These are phyloP conservation scores for Potamilus streckersoni DNA, from an alignment of 1,140 invertebrate genomes.

Conservation along the genomic window DNA sequence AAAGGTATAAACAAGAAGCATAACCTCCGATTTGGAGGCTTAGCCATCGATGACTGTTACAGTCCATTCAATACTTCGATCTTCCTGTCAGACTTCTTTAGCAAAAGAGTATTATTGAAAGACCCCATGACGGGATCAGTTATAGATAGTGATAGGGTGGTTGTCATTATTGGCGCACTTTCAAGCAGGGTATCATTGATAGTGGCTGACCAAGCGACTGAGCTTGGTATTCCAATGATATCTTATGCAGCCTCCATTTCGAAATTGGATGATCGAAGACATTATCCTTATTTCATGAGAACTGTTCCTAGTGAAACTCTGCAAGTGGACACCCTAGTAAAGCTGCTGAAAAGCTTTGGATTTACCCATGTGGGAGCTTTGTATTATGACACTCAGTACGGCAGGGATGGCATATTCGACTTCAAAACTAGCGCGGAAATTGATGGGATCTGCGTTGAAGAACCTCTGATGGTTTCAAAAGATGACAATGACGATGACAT, in stretches of 20 bases:
- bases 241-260: constrained; percentile 47
- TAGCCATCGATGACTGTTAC: constrained; percentile 56
- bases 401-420: constrained; percentile 29
- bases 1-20: background rate
- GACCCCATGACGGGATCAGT: constrained; percentile 20
- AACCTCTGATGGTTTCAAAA: constrained; percentile 64
- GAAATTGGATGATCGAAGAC: constrained; percentile 38
- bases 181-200: constrained; percentile 42
- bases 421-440: constrained; percentile 26
- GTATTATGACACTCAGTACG: constrained; percentile 47
- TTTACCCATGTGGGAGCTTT: constrained; percentile 41
- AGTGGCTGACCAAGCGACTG: constrained; percentile 38
- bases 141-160: constrained; percentile 42
- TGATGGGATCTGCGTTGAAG: constrained; percentile 72
- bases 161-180: constrained; percentile 46
- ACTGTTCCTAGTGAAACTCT: constrained; percentile 48
- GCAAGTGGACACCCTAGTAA: constrained; percentile 39
- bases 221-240: constrained; percentile 40
- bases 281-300: constrained; percentile 47
- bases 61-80: constrained; percentile 38
- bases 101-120: constrained; percentile 20
- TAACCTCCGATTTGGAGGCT: constrained; percentile 36
- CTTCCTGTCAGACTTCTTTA: constrained; percentile 38
- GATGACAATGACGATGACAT: constrained; percentile 15
- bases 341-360: constrained; percentile 29